Evolutionary conservation across 2,113 vertebrate species (phyloP), one percentile per base, ranked within the genome.

Genomic region (Greenwoodochromis staneri): DNA sequence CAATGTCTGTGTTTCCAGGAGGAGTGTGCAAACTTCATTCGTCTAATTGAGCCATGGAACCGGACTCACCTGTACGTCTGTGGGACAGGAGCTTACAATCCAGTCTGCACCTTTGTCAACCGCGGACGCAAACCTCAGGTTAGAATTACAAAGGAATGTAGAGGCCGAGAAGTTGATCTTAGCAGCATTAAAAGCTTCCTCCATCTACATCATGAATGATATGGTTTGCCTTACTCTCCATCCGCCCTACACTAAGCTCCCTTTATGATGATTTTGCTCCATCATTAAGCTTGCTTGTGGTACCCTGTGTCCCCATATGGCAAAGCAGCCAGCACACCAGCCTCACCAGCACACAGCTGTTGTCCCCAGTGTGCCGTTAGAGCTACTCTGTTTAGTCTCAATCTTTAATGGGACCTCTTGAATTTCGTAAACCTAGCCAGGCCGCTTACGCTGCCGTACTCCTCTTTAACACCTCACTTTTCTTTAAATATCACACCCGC

Each of bases 11-110:
- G 61, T 90, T 90, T 84, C 7, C 93, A 99, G 99, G 98, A 98
- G 2, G 98, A 99, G 91, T 99, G 98, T 0, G 98, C 98, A 54
- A 99, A 99, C 94, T 99, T 99, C 91, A 97, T 99, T 93, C 98
- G 98, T 81, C 96, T 99, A 93, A 98, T 99, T 87, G 98, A 99
- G 95, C 98, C 99, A 27, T 99, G 98, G 98, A 99, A 99, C 96
- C 95, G 98, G 61, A 99, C 98, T 4, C 98, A 99, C 83, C 96
- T 99, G 82, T 99, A 99, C 1, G 94, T 98, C 91, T 99, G 98
- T 0, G 99, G 99, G 76, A 99, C 98, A 0, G 99, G 99, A 3
- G 99, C 98, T 73, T 99, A 99, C 96, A 99, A 99, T 91, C 99
- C 99, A 5, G 95, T 99, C 94, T 99, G 98, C 71, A 97, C 98